These are phyloP conservation scores for Aplysina aerophoba DNA, from an alignment of 37 sponge, comb jelly and placozoan genomes.

Conservation along the genomic window DNA sequence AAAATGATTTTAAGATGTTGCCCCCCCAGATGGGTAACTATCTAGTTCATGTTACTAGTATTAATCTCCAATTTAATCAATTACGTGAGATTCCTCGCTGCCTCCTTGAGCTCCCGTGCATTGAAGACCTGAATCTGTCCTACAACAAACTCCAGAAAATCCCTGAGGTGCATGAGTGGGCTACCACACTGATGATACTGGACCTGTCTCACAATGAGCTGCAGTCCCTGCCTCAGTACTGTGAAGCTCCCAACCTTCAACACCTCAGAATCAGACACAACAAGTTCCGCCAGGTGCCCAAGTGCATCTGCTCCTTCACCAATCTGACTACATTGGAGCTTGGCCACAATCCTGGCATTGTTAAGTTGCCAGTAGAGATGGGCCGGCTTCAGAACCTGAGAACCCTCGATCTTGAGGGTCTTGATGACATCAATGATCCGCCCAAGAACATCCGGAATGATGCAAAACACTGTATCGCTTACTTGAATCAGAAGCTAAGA, in stretches of 20 bases:
- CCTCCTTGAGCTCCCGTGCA: conserved; percentile 80
- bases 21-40: conserved; percentile 72
- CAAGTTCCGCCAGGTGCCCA: conserved; percentile 68
- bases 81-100: conserved; percentile 69
- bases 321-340: conserved; percentile 65
- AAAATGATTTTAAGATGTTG: conserved; percentile 69
- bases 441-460: conserved; percentile 56
- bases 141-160: conserved; percentile 73
- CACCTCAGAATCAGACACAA: conserved; percentile 78
- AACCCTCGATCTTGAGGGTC: conserved; percentile 48
- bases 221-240: conserved; percentile 61
- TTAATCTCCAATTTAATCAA: conserved; percentile 77
- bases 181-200: conserved; percentile 72
- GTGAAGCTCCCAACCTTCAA: conserved; percentile 63
- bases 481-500: conserved; percentile 84
- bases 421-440: conserved; percentile 85
- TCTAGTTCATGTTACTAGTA: conserved; percentile 48
- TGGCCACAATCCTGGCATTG: conserved; percentile 73
- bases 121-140: conserved; percentile 80
- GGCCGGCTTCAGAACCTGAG: conserved; percentile 69
- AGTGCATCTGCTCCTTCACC: conserved; percentile 80
- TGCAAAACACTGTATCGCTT: conserved; percentile 70
- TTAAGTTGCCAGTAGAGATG: conserved; percentile 76
- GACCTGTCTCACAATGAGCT: conserved; percentile 82
- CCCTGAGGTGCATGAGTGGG: conserved; percentile 77